Base-by-base conservation (phyloP, 2,888 invertebrate genomes). In the Nemoura dubitans region DNA sequence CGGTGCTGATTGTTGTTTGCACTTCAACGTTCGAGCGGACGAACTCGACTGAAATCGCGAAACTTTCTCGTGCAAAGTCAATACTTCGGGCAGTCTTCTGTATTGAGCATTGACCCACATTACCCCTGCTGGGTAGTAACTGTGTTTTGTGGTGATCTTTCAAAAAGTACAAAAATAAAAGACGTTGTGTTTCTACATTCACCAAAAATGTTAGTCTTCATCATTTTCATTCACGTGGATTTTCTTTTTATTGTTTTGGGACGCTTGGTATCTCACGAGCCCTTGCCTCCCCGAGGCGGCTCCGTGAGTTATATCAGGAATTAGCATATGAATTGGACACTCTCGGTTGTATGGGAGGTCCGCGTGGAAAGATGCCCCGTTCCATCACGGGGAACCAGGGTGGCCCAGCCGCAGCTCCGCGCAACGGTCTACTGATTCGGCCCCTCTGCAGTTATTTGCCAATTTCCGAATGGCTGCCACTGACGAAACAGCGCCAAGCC, bases 241-340 rank as follows among this genome's bases (percentile, higher is more conserved):
- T 59, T 59, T 59, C 59, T 59, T 59, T 59, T 59, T 59, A 59
- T 59, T 59, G 59, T 59, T 59, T 59, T 21, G 14, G 59, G 59
- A 21, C 14, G 59, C 16, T 59, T 59, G 59, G 14, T 59, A 59
- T 59, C 59, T 59, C 59, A 2, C 21, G 59, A 59, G 36, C 59
- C 59, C 59, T 59, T 59, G 59, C 14, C 14, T 59, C 59, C 16
- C 21, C 16, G 59, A n/a, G n/a, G 59, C 59, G 59, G 1, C 59
- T 59, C 59, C 21, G 59, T 59, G 59, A 59, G 59, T 59, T 59
- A 59, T 59, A 59, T 59, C 59, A 59, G 21, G 14, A 59, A 59
- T 59, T 59, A 59, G 59, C 59, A 59, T 59, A 59, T 59, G 59
- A 59, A 59, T 59, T 59, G 59, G 59, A 59, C 59, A 59, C 59